Evolutionary conservation across 2,113 vertebrate genomes (phyloP).

Genomic region (Centropus unirufus): DNA sequence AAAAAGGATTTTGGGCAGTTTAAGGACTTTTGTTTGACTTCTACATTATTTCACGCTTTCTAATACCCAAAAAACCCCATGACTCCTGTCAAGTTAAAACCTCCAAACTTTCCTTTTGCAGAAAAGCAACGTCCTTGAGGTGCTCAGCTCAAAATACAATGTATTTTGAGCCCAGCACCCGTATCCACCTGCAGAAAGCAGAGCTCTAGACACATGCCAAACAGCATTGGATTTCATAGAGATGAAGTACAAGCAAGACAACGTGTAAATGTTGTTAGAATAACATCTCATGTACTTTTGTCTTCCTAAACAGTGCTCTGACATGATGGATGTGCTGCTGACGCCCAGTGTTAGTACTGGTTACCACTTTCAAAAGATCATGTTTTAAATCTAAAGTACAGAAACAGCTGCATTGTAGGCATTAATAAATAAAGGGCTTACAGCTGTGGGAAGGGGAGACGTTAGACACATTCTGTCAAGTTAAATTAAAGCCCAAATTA

Average conservation of each 20-base stretch:
- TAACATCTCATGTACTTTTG: not conserved
- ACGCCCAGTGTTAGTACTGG: conserved; percentile 25
- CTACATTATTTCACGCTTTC: not conserved
- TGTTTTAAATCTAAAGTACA: conserved; percentile 35
- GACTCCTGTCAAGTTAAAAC: not conserved
- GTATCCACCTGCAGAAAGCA: not conserved
- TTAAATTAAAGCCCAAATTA: conserved; percentile 19
- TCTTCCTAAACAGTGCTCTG: not conserved
- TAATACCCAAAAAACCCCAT: not conserved
- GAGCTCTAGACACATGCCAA: not conserved
- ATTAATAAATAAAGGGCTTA: conserved; percentile 52
- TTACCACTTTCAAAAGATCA: conserved; percentile 44
- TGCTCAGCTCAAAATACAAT: fast-evolving
- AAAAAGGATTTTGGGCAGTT: not conserved
- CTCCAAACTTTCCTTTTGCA: not conserved
- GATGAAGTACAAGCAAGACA: conserved; percentile 8
- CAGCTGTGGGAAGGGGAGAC: not conserved
- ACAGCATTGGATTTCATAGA: not conserved
- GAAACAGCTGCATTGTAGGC: not conserved
- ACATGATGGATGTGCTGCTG: conserved; percentile 51
- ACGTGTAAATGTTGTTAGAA: conserved; percentile 30
- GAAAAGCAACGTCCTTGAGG: not conserved
- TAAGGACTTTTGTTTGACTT: not conserved
- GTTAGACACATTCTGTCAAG: not conserved
- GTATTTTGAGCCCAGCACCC: not conserved